phyloP scores from a whole-genome alignment of 1,140 invertebrate genomes.

The Aplysia californica region DNA sequence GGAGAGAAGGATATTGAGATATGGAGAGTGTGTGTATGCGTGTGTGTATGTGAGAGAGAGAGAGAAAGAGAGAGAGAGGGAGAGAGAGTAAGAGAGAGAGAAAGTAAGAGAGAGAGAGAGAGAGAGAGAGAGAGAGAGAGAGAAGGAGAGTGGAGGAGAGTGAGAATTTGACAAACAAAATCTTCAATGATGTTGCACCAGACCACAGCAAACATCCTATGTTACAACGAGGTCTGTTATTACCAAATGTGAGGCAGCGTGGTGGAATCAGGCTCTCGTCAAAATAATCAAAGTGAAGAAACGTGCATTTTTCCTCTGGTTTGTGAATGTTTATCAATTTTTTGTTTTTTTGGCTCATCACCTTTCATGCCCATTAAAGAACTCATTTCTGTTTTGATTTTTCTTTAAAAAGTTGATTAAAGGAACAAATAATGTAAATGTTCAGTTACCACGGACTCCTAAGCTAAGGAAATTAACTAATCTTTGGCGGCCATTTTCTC shows the following conservation, averaged over 20 bases:
- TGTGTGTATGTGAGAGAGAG: background rate
- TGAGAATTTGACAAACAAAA: background rate
- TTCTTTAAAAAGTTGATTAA: too few species aligned
- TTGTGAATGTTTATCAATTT: background rate
- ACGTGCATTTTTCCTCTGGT: background rate
- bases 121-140: constrained; percentile 9
- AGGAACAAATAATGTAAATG: too few species aligned
- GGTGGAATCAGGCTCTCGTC: too few species aligned
- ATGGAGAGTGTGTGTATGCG: background rate
- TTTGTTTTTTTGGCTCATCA: background rate
- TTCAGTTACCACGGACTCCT: too few species aligned
- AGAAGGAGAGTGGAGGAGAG: background rate
- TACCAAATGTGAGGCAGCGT: too few species aligned
- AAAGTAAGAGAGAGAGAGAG: constrained; percentile 13
- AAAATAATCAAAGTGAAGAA: background rate
- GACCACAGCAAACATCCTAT: background rate
- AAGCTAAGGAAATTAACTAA: too few species aligned
- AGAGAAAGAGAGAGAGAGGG: background rate
- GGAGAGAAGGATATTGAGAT: background rate
- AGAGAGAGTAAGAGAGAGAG: constrained; percentile 6
- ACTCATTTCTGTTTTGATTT: too few species aligned
- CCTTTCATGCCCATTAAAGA: too few species aligned
- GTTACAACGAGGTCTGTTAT: background rate
- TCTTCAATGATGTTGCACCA: background rate
- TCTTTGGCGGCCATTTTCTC: too few species aligned